phyloP scores from a whole-genome alignment of 2,113 vertebrate genomes.

The Gavia stellata region DNA sequence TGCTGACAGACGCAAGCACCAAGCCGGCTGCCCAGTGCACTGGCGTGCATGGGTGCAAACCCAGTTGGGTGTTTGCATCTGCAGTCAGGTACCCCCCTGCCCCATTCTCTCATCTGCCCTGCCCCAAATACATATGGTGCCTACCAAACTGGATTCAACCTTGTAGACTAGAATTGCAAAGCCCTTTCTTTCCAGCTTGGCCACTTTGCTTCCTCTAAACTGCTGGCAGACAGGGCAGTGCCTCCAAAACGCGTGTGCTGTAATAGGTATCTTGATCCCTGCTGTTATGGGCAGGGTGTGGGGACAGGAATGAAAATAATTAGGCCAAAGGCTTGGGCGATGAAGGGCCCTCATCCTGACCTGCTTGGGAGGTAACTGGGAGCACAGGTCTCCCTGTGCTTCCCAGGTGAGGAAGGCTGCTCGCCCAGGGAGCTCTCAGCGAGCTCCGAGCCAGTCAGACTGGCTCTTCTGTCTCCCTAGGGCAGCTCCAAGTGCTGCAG shows the following conservation, averaged over 20 bases:
- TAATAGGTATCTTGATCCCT: slow-evolving; percentile 19
- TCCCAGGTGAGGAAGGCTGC: slow-evolving; percentile 6
- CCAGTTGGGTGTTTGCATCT: not conserved
- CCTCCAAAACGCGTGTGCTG: not conserved
- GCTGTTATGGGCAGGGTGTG: slow-evolving; percentile 40
- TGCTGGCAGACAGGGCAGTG: slow-evolving; percentile 5
- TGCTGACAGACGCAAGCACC: rapidly evolving
- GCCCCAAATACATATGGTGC: not conserved
- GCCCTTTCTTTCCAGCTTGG: not conserved
- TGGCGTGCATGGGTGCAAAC: not conserved
- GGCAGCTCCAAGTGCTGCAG: not conserved
- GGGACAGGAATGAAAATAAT: slow-evolving; percentile 52
- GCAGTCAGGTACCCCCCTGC: not conserved
- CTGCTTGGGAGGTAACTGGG: slow-evolving; percentile 38
- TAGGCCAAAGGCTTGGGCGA: slow-evolving; percentile 6
- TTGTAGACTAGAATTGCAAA: not conserved
- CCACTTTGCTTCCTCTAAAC: not conserved
- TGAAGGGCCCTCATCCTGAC: slow-evolving; percentile 31
- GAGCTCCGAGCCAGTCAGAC: slow-evolving; percentile 21
- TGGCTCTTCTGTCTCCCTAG: not conserved
- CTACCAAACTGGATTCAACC: not conserved
- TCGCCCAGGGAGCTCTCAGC: not conserved
- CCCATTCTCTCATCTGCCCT: not conserved
- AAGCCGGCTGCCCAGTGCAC: not conserved
- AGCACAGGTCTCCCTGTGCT: not conserved